Percentiles rank a stretch among this genome's conserved stretches.
Evolutionary conservation across 2,888 invertebrate genomes (phyloP).

Genomic region (Melitaea athalia): DNA sequence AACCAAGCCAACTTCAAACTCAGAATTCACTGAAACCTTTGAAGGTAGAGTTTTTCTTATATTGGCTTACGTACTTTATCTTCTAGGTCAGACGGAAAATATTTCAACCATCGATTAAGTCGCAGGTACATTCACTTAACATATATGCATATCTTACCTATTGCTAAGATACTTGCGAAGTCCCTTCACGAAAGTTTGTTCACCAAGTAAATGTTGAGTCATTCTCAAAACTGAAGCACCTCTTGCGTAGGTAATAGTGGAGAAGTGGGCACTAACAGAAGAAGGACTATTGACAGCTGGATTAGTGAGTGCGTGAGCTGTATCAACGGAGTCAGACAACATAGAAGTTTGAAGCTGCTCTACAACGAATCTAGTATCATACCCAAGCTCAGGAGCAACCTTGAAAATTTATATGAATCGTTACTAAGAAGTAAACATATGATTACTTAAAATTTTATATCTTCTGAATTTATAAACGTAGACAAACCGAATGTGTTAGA

Average conservation of each 20-base stretch:
- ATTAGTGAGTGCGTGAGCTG: conserved; percentile 83
- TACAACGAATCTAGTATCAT: conserved; percentile 82
- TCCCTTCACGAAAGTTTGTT: conserved; percentile 74
- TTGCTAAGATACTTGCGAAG: conserved; percentile 78
- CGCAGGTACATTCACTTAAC: no score
- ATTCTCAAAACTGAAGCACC: conserved; percentile 85
- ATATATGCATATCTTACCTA: conserved; percentile 62
- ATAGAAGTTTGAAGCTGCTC: conserved; percentile 86
- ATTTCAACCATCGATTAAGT: no score
- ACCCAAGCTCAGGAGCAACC: conserved; percentile 66
- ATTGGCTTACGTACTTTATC: no score
- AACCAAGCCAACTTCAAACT: no score
- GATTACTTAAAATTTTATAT: not conserved
- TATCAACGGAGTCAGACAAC: conserved; percentile 79
- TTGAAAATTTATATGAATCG: conserved; percentile 36
- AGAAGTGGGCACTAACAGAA: conserved; percentile 84
- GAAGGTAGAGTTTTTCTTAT: no score
- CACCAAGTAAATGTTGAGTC: conserved; percentile 84
- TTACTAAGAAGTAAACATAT: no score
- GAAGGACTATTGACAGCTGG: conserved; percentile 78
- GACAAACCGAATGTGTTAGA: conserved; percentile 75
- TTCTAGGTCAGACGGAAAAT: no score
- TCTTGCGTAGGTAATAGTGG: conserved; percentile 86
- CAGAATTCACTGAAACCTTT: no score
- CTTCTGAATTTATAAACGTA: no score